Base-by-base conservation (phyloP, 2,113 vertebrate species). In the Carettochelys insculpta region DNA sequence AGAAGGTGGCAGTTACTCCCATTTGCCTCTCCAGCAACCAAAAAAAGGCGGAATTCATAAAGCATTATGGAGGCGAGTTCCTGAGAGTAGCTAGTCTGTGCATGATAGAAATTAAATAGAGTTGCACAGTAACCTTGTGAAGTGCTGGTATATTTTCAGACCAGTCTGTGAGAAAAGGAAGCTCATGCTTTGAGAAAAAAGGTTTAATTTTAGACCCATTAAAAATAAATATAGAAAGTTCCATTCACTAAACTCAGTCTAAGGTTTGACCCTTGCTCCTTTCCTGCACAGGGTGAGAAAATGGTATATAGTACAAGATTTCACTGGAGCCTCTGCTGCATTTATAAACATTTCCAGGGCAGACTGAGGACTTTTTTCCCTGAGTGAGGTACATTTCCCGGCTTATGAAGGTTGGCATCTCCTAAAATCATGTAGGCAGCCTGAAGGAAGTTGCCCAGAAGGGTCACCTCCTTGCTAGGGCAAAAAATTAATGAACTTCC, bases 341-440 rank as follows among this genome's bases (percentile, higher is more conserved):
- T 86, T 77, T 91, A 48, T 65, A 24, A 81, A 47, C 82, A 79
- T 0, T 43, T 16, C 2, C 14, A 58, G 25, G 29, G 6, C 31
- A 93, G 77, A 73, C 47, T 82, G 52, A 0, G 0, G 4, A 45
- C 68, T 27, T 54, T 80, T 12, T 16, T 38, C 78, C 80, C 79
- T 31, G 1, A 52, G 85, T 88, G 8, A 61, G 31, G 54, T n/a
- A 75, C 20, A 8, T 82, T 65, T 8, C 9, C 20, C 20, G 56
- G 34, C 65, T 95, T 5, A 52, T 61, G 89, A 90, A 93, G 71
- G 38, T 47, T 91, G 84, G 41, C 38, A 89, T 82, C 82, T 31
- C 27, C 54, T 29, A 80, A 53, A 87, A 89, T 91, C 82, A 68
- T 34, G 29, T 31, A 61, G 34, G 71, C 84, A 94, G 6, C 54